phyloP scores from a whole-genome alignment of 2,888 invertebrate species.

The Formica aserva region DNA sequence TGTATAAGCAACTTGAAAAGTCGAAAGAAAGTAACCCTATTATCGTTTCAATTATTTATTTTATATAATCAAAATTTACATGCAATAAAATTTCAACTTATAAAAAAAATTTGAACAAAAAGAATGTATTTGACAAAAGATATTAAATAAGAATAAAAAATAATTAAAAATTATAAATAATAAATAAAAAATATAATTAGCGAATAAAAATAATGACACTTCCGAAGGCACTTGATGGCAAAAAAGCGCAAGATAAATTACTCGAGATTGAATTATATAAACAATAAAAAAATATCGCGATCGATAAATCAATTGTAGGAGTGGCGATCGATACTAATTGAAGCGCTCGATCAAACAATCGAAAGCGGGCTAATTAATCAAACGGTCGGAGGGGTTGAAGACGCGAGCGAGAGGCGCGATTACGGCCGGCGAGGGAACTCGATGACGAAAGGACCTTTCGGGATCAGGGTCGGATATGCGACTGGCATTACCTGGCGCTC shows the following conservation, averaged over 20 bases:
- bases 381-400: background rate
- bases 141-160: background rate
- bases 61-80: background rate
- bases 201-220: background rate
- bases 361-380: conserved; percentile 29
- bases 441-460: conserved; percentile 3
- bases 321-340: conserved; percentile 12
- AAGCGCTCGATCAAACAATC: background rate
- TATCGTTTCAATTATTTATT: background rate
- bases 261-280: background rate
- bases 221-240: background rate
- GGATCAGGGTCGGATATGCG: conserved; percentile 22
- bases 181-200: background rate
- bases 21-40: background rate
- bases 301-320: background rate
- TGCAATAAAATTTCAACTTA: background rate
- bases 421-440: background rate
- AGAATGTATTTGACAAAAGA: background rate
- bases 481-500: conserved; percentile 36
- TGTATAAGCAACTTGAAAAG: background rate
- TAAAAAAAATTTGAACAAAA: background rate
- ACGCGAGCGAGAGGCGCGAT: background rate
- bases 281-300: background rate
- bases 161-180: background rate
- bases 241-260: background rate